Evolutionary conservation across 2,888 invertebrate species (phyloP).

Genomic region (Achlya flavicornis): DNA sequence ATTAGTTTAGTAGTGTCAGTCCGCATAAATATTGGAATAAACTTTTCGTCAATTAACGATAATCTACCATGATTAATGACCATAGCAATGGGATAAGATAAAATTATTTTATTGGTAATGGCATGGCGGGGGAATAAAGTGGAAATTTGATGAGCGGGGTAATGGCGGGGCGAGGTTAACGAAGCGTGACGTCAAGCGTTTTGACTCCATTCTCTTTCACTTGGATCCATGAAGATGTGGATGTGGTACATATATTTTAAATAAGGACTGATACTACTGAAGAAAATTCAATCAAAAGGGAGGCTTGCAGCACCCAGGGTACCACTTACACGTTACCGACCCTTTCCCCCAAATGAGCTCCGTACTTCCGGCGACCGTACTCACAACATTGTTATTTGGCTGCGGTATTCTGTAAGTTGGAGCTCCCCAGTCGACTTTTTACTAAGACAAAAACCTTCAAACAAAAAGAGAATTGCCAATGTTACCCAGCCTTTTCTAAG

Average conservation of each 20-base stretch:
- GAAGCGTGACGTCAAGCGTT: constrained; percentile 54
- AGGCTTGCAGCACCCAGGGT: too few relatives aligned
- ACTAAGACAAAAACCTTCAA: too few relatives aligned
- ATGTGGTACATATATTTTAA: background rate
- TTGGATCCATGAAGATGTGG: background rate
- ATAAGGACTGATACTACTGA: background rate
- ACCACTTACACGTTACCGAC: too few relatives aligned
- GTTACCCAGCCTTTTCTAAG: background rate
- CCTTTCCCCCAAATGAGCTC: too few relatives aligned
- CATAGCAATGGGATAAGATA: constrained; percentile 28
- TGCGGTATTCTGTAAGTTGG: too few relatives aligned
- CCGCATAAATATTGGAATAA: background rate
- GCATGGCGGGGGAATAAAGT: constrained; percentile 51
- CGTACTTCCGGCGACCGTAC: too few relatives aligned
- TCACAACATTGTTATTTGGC: too few relatives aligned
- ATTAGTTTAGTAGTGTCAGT: background rate
- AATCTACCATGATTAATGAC: constrained; percentile 33
- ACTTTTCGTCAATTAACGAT: constrained; percentile 22
- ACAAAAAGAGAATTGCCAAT: too few relatives aligned
- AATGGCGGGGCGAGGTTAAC: constrained; percentile 56
- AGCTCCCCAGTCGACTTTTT: too few relatives aligned
- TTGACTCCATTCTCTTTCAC: constrained; percentile 34
- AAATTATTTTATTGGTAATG: constrained; percentile 50
- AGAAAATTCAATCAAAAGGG: too few relatives aligned
- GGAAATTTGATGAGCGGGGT: constrained; percentile 60